Base-by-base conservation (phyloP, 2,797 vertebrate species). In the Neoniphon sammara region DNA sequence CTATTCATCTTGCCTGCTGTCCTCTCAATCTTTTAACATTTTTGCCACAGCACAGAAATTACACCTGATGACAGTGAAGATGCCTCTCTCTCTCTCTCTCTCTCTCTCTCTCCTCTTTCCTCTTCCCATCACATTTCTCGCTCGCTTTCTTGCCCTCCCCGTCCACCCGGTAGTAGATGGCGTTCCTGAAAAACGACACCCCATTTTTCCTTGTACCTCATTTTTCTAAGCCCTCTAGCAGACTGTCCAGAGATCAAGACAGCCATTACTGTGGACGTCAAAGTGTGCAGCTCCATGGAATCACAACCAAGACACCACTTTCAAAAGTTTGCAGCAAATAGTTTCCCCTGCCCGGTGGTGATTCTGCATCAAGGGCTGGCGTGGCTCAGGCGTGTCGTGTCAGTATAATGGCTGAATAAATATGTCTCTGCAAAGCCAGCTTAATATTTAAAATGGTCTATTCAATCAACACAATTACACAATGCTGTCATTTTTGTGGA, bases 1-100 rank as follows among this genome's bases (percentile, higher is more conserved):
- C 67, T 60, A 66, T 80, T 81, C 62, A 75, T 85, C 66, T 73
- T 74, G 17, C 21, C 66, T 20, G 63, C 46, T 67, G 73, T 69
- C 78, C 69, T 72, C 59, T 73, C 49, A 64, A 11, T 79, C 82
- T 53, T 75, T 76, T 77, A 54, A 76, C 61, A 75, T 46, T 81
- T 83, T 80, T 70, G 58, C 42, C 27, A 30, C 59, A 42, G 65
- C 50, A 67, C 63, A 79, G 73, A 85, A 83, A 83, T 85, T 72
- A 60, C 56, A 81, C 60, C 70, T 77, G 70, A 86, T 70, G 42
- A 39, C 12, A 17, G 31, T 69, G 66, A 80, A 82, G 74, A 83
- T 65, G 31, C 70, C 66, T 39, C 46, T n/a, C 10, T 60, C 54
- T 10, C 50, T 27, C 58, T 46, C 42, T 42, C 10, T 31, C 27